These are phyloP conservation scores for Podarcis raffonei DNA, from an alignment of 2,113 vertebrate species.

Conservation along the genomic window DNA sequence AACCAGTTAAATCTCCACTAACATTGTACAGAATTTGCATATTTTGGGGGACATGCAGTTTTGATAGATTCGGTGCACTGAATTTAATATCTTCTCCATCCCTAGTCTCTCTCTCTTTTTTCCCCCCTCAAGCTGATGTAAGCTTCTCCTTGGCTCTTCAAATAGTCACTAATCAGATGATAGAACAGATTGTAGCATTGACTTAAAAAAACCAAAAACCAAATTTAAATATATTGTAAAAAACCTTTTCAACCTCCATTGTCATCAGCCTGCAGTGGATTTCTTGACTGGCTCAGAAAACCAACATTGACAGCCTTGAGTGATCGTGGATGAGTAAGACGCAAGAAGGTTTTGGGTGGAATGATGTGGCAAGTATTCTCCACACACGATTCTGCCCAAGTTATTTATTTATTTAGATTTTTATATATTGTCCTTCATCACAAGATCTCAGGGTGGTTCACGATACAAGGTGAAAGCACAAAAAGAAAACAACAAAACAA, in stretches of 20 bases:
- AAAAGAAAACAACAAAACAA: too few species aligned
- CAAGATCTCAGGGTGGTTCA: too few species aligned
- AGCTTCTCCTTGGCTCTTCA: background rate
- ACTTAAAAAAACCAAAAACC: too few species aligned
- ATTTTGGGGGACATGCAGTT: too few species aligned
- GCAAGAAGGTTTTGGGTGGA: accelerated
- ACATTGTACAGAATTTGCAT: too few species aligned
- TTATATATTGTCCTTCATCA: too few species aligned
- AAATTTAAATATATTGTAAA: background rate
- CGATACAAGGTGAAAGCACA: too few species aligned
- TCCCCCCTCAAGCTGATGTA: background rate
- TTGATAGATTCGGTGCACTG: too few species aligned
- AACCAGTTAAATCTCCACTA: too few species aligned
- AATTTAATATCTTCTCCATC: too few species aligned
- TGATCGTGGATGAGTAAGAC: background rate
- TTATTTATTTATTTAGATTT: too few species aligned
- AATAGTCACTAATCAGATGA: background rate
- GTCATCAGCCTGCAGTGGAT: background rate
- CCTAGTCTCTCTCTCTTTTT: too few species aligned
- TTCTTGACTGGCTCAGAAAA: background rate
- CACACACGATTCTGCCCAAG: background rate
- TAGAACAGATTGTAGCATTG: background rate
- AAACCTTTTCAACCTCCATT: background rate
- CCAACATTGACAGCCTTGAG: background rate
- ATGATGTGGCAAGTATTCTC: background rate